Evolutionary conservation across 1,140 invertebrate genomes (phyloP), one percentile per base, ranked within the genome.

Genomic region (Bicyclus anynana): DNA sequence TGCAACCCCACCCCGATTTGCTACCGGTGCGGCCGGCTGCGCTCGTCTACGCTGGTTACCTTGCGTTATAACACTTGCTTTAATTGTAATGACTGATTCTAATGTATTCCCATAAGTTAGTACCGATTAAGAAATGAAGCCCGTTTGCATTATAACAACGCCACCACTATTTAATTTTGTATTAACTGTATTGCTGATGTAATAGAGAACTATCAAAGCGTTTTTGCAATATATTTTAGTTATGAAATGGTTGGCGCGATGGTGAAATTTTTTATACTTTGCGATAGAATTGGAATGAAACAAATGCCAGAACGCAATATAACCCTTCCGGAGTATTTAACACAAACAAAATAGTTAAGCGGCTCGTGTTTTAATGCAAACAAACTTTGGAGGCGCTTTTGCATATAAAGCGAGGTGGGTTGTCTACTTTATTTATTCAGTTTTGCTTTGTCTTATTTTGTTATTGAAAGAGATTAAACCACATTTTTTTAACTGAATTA

Each of bases 301-400:
- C 79, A 85, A 85, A 88, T 88, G 84, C 85, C 77, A 86, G 76
- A 88, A 87, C 85, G 84, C 85, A 88, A 88, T 84, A 84, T 88
- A 87, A 88, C 85, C 84, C 84, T 70, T 86, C 77, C 85, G 86
- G 80, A 86, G 79, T 81, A 67, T 72, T 74, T 57, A 86, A 88
- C 73, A 87, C 72, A 88, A 88, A 88, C 72, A 86, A 88, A 88
- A 86, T 87, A 87, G 82, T 88, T 74, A 87, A 88, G 85, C 85
- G 85, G 84, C 84, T 87, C 74, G 84, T 88, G 85, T 88, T 88
- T 83, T 88, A 88, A 88, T 88, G 85, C 85, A 88, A 88, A 88
- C 84, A 87, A 88, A 88, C 84, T 87, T 86, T 84, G 81, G 80
- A 88, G 85, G 85, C 85, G 82, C 85, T 80, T 84, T 88, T 88